These are phyloP conservation scores for Drymonia ruficornis DNA, from an alignment of 2,888 invertebrate genomes.

Conservation along the genomic window DNA sequence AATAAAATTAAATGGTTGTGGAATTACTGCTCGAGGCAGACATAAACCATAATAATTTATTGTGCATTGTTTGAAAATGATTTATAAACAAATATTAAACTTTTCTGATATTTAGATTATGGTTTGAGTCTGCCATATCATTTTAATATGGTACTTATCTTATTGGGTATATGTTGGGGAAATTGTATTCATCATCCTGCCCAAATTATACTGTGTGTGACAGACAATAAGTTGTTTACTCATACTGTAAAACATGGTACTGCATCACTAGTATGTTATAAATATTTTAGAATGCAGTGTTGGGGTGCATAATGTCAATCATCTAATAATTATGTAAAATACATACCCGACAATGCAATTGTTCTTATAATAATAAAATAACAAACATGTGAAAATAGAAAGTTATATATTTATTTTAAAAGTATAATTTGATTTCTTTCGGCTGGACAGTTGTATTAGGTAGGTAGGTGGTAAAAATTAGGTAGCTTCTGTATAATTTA, in stretches of 20 bases:
- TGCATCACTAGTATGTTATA: not conserved
- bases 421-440: no score
- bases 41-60: not conserved
- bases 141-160: not conserved
- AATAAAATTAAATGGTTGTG: conserved; percentile 2
- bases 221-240: not conserved
- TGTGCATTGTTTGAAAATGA: not conserved
- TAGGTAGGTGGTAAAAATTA: no score
- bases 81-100: conserved; percentile 3
- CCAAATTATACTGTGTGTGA: not conserved
- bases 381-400: no score
- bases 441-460: no score
- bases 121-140: conserved; percentile 3
- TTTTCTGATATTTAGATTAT: conserved; percentile 11
- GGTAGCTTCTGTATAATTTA: no score
- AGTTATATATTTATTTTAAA: no score
- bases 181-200: not conserved
- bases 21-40: not conserved
- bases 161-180: not conserved
- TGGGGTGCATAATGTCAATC: no score
- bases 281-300: not conserved
- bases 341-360: no score
- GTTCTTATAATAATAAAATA: no score
- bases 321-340: not conserved
- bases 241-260: not conserved